Evolutionary conservation across 1,140 invertebrate species (phyloP), one percentile per base, ranked within the genome.

Genomic region (Helicoverpa armigera): DNA sequence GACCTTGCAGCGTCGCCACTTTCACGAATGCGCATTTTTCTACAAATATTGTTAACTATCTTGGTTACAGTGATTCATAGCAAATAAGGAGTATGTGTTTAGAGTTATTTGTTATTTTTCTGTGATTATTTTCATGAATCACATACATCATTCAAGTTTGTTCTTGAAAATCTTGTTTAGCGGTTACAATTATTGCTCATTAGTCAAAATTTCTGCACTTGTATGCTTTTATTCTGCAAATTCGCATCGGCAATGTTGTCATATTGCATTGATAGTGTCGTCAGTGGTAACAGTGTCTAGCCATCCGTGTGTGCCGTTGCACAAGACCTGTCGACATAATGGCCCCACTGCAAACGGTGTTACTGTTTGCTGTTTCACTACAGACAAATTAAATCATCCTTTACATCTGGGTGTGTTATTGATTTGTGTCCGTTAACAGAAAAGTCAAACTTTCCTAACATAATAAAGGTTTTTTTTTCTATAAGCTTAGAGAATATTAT

Each of bases 201-300:
- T 54, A 53, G 10, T 54, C 1, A 31, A 48, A 70, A 53, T 70
- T 70, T 35, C 31, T 35, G 31, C 31, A 35, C 31, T n/a, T n/a
- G n/a, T n/a, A n/a, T n/a, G n/a, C n/a, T n/a, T n/a, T n/a, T n/a
- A n/a, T n/a, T n/a, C n/a, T 72, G 48, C 29, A 23, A 72, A 72
- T 31, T 72, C 50, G 50, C 50, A 29, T 29, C 50, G 69, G 11
- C 69, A 72, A 23, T 72, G 50, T 72, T 72, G 69, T 72, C 50
- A 53, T 69, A 69, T 51, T 72, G 50, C 50, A 72, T 70, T 43
- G 67, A 53, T 70, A 70, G 53, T 69, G 65, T 72, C 69, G 69
- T 72, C 50, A 72, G 69, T 72, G 31, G 69, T 72, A 72, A 72
- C 69, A 72, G 69, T 72, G 69, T 13, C 69, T 72, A 54, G 69